Percentiles rank a stretch among this genome's conserved stretches.
Conservation (phyloP, 2,113 vertebrate genomes). For the Nibea coibor region DNA sequence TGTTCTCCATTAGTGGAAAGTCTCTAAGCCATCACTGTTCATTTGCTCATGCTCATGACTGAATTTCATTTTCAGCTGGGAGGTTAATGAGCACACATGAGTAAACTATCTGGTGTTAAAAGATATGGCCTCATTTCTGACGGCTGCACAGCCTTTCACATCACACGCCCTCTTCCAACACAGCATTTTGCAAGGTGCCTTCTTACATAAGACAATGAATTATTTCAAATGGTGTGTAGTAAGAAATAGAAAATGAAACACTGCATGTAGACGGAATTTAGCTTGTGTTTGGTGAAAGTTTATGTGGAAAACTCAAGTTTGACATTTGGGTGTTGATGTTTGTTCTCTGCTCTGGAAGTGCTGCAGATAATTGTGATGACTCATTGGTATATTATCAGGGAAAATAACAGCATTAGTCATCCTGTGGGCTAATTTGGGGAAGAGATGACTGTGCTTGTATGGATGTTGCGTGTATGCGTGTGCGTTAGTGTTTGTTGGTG, state of each 20-base stretch:
- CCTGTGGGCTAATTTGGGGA: constrained; percentile 20
- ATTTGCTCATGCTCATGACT: background rate
- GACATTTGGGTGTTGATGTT: constrained; percentile 46
- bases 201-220: background rate
- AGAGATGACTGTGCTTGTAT: background rate
- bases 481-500: constrained; percentile 20
- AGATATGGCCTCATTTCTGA: background rate
- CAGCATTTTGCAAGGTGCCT: background rate
- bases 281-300: background rate
- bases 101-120: constrained; percentile 8
- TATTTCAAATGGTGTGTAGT: background rate
- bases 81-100: constrained; percentile 43
- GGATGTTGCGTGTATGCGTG: constrained; percentile 14
- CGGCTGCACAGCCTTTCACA: background rate
- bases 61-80: constrained; percentile 28
- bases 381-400: constrained; percentile 18
- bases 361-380: constrained; percentile 34
- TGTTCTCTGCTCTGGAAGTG: constrained; percentile 1
- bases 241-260: background rate
- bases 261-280: background rate
- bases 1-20: background rate
- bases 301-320: background rate
- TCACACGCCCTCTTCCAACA: background rate
- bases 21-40: background rate
- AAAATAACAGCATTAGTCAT: constrained; percentile 39